Percentiles rank a stretch among this genome's conserved stretches.
These are phyloP conservation scores for Vulpes lagopus DNA, from an alignment of 2,113 vertebrate genomes.

Conservation along the genomic window DNA sequence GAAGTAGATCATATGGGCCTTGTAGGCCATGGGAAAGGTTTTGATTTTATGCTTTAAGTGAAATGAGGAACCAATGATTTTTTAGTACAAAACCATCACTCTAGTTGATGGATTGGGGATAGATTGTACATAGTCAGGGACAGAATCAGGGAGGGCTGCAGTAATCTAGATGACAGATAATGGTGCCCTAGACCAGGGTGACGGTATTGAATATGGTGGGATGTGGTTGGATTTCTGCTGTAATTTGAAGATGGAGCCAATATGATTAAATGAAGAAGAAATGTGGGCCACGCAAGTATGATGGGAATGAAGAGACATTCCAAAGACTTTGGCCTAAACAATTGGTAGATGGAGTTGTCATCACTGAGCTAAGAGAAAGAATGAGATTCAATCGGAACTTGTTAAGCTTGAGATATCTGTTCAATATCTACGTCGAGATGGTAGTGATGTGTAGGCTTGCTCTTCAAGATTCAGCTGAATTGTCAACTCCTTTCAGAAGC, in stretches of 20 bases:
- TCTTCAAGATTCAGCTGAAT: neutral
- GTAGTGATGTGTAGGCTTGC: neutral
- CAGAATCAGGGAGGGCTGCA: neutral
- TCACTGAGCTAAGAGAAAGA: neutral
- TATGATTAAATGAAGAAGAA: neutral
- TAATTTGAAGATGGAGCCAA: neutral
- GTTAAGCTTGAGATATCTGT: neutral
- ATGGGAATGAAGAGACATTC: neutral
- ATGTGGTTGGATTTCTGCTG: neutral
- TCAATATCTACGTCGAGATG: neutral
- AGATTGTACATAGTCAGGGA: neutral
- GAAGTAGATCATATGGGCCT: neutral
- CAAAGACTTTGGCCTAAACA: neutral
- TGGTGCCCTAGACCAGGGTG: neutral
- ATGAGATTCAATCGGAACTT: neutral
- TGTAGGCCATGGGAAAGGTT: neutral
- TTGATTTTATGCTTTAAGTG: neutral
- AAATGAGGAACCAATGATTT: neutral
- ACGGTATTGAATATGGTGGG: neutral
- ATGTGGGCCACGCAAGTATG: neutral
- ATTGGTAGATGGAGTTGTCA: neutral
- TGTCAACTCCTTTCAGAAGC: neutral
- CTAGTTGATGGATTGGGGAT: neutral
- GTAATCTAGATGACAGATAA: neutral
- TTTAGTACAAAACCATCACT: neutral